Evolutionary conservation across 53 echinoderm and acorn worm species (phyloP).

Genomic region (Paelopatides confundens): DNA sequence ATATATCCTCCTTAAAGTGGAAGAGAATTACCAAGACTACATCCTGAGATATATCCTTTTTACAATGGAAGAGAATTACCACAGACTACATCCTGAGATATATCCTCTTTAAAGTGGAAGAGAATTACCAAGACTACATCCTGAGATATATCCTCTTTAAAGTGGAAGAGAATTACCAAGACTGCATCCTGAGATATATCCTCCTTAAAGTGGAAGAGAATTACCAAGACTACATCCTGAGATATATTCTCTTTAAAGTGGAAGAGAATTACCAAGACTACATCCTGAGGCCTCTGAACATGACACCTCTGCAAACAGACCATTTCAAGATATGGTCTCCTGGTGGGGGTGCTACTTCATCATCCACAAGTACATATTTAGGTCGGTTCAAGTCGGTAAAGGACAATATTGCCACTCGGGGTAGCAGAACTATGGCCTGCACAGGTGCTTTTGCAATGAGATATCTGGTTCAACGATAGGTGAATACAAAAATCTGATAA

Average conservation of each 20-base stretch:
- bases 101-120: too few species aligned
- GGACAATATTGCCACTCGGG: background rate
- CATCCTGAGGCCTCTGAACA: constrained; percentile 33
- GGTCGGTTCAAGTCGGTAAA: constrained; percentile 21
- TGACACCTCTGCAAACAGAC: constrained; percentile 10
- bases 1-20: constrained; percentile 24
- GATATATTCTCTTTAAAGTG: constrained; percentile 26
- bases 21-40: background rate
- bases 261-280: background rate
- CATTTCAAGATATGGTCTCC: background rate
- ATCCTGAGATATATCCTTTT: constrained; percentile 20
- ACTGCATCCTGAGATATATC: constrained; percentile 22
- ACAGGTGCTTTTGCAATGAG: background rate
- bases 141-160: constrained; percentile 35
- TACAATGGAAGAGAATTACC: background rate
- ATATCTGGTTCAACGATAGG: too few species aligned
- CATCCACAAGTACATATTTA: constrained; percentile 39
- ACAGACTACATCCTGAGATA: constrained; percentile 1
- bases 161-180: background rate
- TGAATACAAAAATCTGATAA: too few species aligned
- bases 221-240: constrained; percentile 15
- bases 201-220: constrained; percentile 14
- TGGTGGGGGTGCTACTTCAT: constrained; percentile 32
- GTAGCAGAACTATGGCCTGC: background rate
- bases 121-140: too few species aligned